Evolutionary conservation across 2,113 vertebrate genomes (phyloP).

Genomic region (Axis porcinus): DNA sequence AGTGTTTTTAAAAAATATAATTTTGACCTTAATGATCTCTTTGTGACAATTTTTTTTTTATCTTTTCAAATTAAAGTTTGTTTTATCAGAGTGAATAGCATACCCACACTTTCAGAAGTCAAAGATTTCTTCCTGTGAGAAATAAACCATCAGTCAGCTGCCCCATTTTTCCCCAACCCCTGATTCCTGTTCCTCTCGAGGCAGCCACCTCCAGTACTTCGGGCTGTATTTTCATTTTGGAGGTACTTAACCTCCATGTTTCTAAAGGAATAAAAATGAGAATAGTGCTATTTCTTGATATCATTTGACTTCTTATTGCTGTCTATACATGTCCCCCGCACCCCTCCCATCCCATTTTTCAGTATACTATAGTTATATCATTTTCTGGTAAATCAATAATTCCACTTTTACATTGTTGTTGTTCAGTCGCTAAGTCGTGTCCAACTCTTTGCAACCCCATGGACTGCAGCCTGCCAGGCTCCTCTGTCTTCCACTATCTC

Average conservation of each 20-base stretch:
- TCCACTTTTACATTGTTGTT: background rate
- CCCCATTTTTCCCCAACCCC: background rate
- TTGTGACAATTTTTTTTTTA: background rate
- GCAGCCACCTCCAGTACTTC: background rate
- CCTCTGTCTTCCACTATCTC: background rate
- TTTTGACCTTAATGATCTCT: background rate
- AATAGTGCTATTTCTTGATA: background rate
- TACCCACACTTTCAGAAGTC: background rate
- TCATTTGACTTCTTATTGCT: background rate
- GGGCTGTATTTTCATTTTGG: background rate
- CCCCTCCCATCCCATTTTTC: background rate
- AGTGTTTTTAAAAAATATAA: background rate
- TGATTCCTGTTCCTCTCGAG: background rate
- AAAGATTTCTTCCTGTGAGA: background rate
- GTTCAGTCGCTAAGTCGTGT: background rate
- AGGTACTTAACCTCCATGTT: background rate
- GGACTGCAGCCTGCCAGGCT: background rate
- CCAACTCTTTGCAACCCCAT: background rate
- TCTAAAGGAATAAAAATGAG: background rate
- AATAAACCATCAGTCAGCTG: background rate
- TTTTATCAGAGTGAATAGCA: background rate
- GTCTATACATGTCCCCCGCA: background rate
- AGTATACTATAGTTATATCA: background rate
- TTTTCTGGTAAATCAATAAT: background rate
- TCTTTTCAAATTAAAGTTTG: slow-evolving; percentile 9